Evolutionary conservation across 2,888 invertebrate genomes (phyloP).

Genomic region (Dryobotodes eremita): DNA sequence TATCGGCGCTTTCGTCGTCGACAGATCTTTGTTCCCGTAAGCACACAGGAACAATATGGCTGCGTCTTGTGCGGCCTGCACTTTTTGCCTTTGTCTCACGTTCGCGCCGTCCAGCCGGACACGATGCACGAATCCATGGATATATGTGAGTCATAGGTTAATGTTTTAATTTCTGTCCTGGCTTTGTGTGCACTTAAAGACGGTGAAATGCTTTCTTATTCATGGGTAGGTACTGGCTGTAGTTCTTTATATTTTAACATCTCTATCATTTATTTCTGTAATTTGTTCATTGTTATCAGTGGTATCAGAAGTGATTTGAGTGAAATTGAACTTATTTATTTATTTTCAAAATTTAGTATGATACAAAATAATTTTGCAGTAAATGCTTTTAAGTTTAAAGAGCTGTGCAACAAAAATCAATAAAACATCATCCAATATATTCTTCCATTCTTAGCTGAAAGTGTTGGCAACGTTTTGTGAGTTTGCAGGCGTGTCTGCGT

Average conservation of each 20-base stretch:
- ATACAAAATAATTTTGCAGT: neutral
- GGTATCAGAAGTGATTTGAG: neutral
- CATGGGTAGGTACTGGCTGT: neutral
- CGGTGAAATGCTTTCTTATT: neutral
- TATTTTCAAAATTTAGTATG: neutral
- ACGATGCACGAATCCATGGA: slow-evolving; percentile 74
- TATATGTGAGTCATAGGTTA: slow-evolving; percentile 66
- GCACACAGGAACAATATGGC: slow-evolving; percentile 77
- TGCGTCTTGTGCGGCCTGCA: slow-evolving; percentile 80
- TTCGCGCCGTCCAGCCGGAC: slow-evolving; percentile 72
- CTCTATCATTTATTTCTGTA: neutral
- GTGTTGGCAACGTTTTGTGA: slow-evolving; percentile 73
- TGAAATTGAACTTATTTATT: neutral
- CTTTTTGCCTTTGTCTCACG: slow-evolving; percentile 82
- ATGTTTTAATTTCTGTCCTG: slow-evolving; percentile 61
- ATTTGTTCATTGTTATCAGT: neutral
- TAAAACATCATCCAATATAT: slow-evolving; percentile 33
- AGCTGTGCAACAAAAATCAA: neutral
- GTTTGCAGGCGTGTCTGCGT: slow-evolving; percentile 73
- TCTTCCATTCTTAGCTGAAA: slow-evolving; percentile 64
- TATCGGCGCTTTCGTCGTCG: slow-evolving; percentile 72
- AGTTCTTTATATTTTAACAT: neutral
- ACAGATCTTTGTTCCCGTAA: slow-evolving; percentile 74
- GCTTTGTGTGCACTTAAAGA: neutral
- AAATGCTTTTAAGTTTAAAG: neutral